A percentile compares a stretch with the other conserved stretches of the same genome.
phyloP scores from a whole-genome alignment of 1,140 invertebrate genomes.

The Octopus bimaculoides region DNA sequence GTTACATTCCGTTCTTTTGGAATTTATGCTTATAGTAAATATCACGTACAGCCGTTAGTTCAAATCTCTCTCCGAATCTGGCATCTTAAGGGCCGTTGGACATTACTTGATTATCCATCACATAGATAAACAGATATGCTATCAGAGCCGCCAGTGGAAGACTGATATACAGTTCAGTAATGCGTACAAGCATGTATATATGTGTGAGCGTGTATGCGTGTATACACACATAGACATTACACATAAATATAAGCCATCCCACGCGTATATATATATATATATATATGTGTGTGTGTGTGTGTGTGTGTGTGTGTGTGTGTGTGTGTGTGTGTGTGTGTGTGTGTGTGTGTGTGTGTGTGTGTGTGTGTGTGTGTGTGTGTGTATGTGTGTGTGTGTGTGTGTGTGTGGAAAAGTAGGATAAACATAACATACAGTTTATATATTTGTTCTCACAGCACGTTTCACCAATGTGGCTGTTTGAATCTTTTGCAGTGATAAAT shows the following conservation, averaged over 20 bases:
- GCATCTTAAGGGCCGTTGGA: too few species aligned
- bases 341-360: not conserved
- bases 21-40: not conserved
- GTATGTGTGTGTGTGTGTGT: not conserved
- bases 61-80: too few species aligned
- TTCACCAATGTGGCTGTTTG: not conserved
- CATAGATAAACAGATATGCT: too few species aligned
- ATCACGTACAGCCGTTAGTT: too few species aligned
- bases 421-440: not conserved
- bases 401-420: not conserved
- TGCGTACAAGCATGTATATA: too few species aligned
- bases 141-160: too few species aligned
- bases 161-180: too few species aligned
- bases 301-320: not conserved
- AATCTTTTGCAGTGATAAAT: not conserved
- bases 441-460: not conserved
- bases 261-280: not conserved
- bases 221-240: not conserved
- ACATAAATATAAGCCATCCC: not conserved
- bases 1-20: not conserved
- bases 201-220: too few species aligned
- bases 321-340: not conserved
- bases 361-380: not conserved
- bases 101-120: too few species aligned
- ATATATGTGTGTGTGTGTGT: not conserved